A percentile compares a stretch with the other conserved stretches of the same genome.
phyloP scores from a whole-genome alignment of 2,797 vertebrate species.

The Sphenopsis melanotis region DNA sequence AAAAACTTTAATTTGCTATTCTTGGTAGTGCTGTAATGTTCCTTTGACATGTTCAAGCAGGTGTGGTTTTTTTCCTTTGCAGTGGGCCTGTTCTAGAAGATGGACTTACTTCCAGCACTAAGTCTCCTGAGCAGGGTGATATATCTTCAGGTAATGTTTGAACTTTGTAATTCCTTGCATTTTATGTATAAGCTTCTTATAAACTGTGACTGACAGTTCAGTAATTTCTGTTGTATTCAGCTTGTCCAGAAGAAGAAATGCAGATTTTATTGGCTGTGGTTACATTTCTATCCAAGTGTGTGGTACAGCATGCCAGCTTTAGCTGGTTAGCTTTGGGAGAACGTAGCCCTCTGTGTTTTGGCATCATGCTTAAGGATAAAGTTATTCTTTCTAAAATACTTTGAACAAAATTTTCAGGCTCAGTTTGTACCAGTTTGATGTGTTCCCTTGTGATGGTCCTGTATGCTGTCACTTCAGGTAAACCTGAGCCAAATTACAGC shows the following conservation, averaged over 20 bases:
- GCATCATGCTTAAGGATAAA: background rate
- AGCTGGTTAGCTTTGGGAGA: background rate
- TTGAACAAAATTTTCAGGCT: background rate
- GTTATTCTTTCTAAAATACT: background rate
- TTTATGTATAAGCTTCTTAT: background rate
- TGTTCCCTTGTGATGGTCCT: background rate
- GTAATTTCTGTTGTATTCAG: background rate
- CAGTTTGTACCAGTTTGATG: background rate
- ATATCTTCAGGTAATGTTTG: constrained; percentile 54
- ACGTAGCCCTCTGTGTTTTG: background rate
- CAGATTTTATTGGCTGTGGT: background rate
- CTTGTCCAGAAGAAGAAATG: background rate
- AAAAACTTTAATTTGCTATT: background rate
- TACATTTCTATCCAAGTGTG: background rate
- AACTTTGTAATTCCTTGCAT: background rate
- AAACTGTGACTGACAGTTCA: background rate
- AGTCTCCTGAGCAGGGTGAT: background rate
- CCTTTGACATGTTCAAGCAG: background rate
- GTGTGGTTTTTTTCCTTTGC: background rate
- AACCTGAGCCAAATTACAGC: background rate
- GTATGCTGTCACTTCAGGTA: background rate
- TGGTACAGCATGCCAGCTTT: background rate
- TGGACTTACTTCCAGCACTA: background rate
- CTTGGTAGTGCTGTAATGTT: background rate
- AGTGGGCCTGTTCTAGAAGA: constrained; percentile 50